Conservation (phyloP, 2,797 vertebrate species). For the Gymnopithys bicolor region DNA sequence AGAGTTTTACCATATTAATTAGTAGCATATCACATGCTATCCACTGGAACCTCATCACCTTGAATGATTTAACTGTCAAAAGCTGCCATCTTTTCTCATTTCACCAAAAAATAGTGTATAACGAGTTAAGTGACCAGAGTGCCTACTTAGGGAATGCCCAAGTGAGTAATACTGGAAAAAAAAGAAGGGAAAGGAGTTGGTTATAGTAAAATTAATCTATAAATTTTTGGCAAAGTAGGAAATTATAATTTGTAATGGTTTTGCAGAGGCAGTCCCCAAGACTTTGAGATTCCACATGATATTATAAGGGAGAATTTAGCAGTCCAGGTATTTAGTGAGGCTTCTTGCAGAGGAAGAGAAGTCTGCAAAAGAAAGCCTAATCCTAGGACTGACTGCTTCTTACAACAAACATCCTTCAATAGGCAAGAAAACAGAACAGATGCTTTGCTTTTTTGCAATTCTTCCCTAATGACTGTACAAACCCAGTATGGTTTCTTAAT, state of each 20-base stretch:
- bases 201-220: not conserved
- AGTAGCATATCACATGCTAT: not conserved
- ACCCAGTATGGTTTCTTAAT: not conserved
- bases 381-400: not conserved
- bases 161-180: not conserved
- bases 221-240: not conserved
- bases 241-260: not conserved
- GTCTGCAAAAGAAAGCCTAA: not conserved
- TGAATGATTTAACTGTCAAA: not conserved
- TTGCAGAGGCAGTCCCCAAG: not conserved
- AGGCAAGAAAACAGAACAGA: not conserved
- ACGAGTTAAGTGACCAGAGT: not conserved
- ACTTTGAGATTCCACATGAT: not conserved
- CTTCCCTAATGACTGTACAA: not conserved
- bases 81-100: not conserved
- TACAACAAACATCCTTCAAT: not conserved
- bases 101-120: not conserved
- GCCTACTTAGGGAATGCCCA: not conserved
- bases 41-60: not conserved
- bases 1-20: not conserved
- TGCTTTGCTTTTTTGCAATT: not conserved
- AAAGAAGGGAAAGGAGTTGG: not conserved
- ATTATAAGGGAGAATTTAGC: not conserved
- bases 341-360: not conserved
- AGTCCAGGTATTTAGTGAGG: not conserved